Percentiles rank a stretch among this genome's conserved stretches.
Conservation (phyloP, 2,113 vertebrate genomes). For the Dipodomys merriami region DNA sequence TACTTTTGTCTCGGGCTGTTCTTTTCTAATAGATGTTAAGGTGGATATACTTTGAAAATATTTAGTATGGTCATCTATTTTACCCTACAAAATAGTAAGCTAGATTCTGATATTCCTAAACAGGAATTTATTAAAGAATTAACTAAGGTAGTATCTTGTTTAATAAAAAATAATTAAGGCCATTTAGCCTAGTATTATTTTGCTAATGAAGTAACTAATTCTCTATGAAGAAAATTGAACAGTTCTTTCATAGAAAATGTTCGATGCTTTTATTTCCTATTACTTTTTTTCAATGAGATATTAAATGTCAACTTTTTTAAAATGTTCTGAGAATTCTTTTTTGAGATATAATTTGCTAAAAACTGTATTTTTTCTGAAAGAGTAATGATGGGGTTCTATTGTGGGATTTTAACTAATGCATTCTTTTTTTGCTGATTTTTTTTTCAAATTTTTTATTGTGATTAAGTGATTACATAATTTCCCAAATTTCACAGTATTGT, state of each 20-base stretch:
- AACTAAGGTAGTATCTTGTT: not conserved
- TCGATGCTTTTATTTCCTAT: not conserved
- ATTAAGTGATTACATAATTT: too few relatives aligned
- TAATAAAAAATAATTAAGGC: constrained; percentile 33
- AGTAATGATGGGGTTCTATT: constrained; percentile 28
- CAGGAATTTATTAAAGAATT: not conserved
- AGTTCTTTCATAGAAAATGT: constrained; percentile 34
- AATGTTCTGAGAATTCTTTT: constrained; percentile 58
- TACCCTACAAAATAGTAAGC: not conserved
- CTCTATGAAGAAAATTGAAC: not conserved
- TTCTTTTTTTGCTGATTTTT: not conserved
- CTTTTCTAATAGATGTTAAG: not conserved
- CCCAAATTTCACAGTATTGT: too few relatives aligned
- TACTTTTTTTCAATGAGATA: constrained; percentile 18
- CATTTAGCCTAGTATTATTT: not conserved
- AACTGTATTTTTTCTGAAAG: constrained; percentile 53
- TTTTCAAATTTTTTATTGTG: too few relatives aligned
- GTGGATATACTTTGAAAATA: not conserved
- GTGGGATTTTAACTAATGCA: constrained; percentile 52
- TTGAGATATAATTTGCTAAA: constrained; percentile 51
- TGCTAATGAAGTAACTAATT: constrained; percentile 5
- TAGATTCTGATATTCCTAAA: not conserved
- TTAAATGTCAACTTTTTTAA: constrained; percentile 29
- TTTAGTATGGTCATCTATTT: not conserved
- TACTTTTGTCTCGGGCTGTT: not conserved